Percentiles rank a stretch among this genome's conserved stretches.
Evolutionary conservation across 2,888 invertebrate genomes (phyloP).

Genomic region (Cheilosia vernalis): DNA sequence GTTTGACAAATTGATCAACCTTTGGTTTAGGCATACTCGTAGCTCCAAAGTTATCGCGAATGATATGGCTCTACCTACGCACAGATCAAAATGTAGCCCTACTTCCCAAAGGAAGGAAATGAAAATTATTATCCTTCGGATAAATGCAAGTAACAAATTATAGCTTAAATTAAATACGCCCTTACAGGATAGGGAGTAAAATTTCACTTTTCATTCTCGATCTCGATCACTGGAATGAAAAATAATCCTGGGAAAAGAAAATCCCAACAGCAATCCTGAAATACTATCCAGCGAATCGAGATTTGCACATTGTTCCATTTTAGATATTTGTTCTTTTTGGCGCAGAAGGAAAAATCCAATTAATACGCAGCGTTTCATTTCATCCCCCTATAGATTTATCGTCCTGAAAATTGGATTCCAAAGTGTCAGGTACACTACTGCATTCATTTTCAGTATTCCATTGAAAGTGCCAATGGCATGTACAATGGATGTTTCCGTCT

Average conservation of each 20-base stretch:
- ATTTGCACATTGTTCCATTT: conserved; percentile 25
- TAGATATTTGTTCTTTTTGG: conserved; percentile 14
- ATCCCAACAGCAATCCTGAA: conserved; percentile 37
- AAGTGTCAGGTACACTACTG: conserved; percentile 61
- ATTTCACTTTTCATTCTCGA: neutral
- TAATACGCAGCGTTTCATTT: conserved; percentile 36
- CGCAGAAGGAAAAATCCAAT: conserved; percentile 51
- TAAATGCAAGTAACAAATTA: no score
- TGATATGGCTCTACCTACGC: no score
- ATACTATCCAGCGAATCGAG: conserved; percentile 50
- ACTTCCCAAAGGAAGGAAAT: no score
- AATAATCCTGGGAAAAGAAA: conserved; percentile 24
- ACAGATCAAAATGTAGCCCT: no score
- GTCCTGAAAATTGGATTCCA: conserved; percentile 70
- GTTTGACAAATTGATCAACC: no score
- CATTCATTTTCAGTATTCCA: conserved; percentile 52
- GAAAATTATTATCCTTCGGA: no score
- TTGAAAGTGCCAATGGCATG: conserved; percentile 30
- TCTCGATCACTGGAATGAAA: neutral
- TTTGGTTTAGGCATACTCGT: no score
- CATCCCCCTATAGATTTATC: conserved; percentile 64
- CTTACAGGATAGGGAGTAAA: no score
- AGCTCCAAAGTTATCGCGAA: no score
- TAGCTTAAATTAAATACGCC: no score
- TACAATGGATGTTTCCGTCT: conserved; percentile 65